A percentile compares a stretch with the other conserved stretches of the same genome.
phyloP scores from a whole-genome alignment of 2,113 vertebrate genomes.

The Sapajus apella region DNA sequence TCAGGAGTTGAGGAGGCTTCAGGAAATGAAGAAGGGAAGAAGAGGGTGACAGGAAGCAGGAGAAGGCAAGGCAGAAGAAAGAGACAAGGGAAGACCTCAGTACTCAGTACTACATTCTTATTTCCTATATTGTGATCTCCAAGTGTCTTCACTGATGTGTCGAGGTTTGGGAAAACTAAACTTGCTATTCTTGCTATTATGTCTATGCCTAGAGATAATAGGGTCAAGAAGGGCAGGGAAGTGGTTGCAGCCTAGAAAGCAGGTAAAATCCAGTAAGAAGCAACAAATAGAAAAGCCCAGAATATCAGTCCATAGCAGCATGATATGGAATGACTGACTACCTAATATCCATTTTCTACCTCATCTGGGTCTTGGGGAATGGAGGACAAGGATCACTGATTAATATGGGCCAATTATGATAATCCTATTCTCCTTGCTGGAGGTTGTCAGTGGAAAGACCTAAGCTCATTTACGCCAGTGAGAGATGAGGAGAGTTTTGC shows the following conservation, averaged over 20 bases:
- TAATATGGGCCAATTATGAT: not conserved
- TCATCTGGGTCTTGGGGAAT: not conserved
- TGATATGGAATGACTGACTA: not conserved
- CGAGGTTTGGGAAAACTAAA: not conserved
- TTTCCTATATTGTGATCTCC: not conserved
- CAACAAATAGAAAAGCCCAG: not conserved
- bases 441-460: not conserved
- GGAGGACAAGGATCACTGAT: rapidly evolving
- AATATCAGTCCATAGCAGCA: not conserved
- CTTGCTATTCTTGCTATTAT: not conserved
- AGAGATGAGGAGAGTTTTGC: not conserved
- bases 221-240: not conserved
- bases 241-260: not conserved
- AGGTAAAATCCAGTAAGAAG: not conserved
- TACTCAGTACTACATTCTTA: not conserved
- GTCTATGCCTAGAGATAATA: not conserved
- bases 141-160: not conserved
- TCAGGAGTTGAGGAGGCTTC: not conserved
- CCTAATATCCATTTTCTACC: not conserved
- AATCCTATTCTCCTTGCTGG: not conserved
- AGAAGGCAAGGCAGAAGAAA: no score
- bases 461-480: not conserved
- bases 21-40: not conserved
- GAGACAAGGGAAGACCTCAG: not conserved
- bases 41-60: not conserved